Percentiles rank a stretch among this genome's conserved stretches.
Evolutionary conservation across 2,113 vertebrate species (phyloP).

Genomic region (Piprites chloris): DNA sequence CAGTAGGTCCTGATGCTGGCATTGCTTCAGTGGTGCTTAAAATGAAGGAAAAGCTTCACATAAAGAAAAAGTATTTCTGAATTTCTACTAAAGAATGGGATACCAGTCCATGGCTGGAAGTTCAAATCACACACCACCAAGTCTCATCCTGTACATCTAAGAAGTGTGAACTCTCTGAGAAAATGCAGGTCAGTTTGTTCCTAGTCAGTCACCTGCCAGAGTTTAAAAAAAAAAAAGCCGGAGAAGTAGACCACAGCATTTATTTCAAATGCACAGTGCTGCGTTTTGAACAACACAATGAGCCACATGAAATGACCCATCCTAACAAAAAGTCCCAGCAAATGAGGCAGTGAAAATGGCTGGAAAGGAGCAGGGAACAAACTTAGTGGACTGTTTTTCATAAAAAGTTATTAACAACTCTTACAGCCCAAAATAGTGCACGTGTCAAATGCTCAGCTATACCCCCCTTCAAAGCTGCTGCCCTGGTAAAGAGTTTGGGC

Average conservation of each 20-base stretch:
- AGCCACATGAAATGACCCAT: not conserved
- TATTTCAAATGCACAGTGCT: not conserved
- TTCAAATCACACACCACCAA: not conserved
- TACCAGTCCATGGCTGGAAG: not conserved
- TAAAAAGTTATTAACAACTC: not conserved
- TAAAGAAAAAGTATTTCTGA: not conserved
- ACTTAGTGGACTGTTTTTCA: not conserved
- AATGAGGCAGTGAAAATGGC: not conserved
- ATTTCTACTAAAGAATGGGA: not conserved
- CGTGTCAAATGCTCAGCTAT: not conserved
- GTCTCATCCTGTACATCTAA: not conserved
- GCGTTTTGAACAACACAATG: not conserved
- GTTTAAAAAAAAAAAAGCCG: not conserved
- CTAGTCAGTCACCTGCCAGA: not conserved
- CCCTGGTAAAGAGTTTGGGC: not conserved
- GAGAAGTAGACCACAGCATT: not conserved
- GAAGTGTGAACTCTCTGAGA: not conserved
- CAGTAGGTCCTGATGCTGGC: not conserved
- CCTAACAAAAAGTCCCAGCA: not conserved
- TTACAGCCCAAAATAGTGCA: not conserved
- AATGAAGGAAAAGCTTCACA: not conserved
- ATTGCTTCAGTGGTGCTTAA: not conserved
- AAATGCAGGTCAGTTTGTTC: not conserved
- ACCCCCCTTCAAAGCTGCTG: not conserved
- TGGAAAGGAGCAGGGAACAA: not conserved